These are phyloP conservation scores for Halictus quadricinctus DNA, from an alignment of 2,888 invertebrate genomes.

Conservation along the genomic window DNA sequence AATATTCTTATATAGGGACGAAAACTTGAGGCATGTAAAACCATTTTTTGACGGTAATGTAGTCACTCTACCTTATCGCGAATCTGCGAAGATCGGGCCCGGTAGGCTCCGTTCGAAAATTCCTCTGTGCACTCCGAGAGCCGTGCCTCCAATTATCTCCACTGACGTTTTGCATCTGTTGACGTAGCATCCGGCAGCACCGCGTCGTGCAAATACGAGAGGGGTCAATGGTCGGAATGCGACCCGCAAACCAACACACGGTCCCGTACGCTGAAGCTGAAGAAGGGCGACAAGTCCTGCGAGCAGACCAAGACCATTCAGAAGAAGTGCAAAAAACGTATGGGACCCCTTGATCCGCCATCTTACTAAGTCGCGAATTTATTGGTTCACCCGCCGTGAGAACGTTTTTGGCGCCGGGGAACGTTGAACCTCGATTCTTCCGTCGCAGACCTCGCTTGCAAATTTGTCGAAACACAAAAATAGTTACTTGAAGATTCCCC, in stretches of 20 bases:
- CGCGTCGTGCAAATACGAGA: conserved; percentile 92
- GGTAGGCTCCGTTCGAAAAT: conserved; percentile 21
- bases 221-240: conserved; percentile 95
- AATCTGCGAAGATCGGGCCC: no score
- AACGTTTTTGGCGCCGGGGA: background rate
- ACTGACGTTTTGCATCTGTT: conserved; percentile 72
- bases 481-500: no score
- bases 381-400: background rate
- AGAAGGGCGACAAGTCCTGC: conserved; percentile 92
- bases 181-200: conserved; percentile 79
- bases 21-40: no score
- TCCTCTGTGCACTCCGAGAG: conserved; percentile 57
- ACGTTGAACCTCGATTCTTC: background rate
- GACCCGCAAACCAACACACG: conserved; percentile 92
- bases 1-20: no score
- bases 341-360: background rate
- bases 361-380: background rate
- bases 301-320: conserved; percentile 93
- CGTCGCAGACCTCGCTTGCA: no score
- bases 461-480: no score
- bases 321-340: conserved; percentile 96
- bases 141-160: conserved; percentile 66
- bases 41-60: no score
- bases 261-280: conserved; percentile 91
- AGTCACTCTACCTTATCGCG: no score